These are phyloP conservation scores for Andrena bucephala DNA, from an alignment of 2,888 invertebrate species.

Conservation along the genomic window DNA sequence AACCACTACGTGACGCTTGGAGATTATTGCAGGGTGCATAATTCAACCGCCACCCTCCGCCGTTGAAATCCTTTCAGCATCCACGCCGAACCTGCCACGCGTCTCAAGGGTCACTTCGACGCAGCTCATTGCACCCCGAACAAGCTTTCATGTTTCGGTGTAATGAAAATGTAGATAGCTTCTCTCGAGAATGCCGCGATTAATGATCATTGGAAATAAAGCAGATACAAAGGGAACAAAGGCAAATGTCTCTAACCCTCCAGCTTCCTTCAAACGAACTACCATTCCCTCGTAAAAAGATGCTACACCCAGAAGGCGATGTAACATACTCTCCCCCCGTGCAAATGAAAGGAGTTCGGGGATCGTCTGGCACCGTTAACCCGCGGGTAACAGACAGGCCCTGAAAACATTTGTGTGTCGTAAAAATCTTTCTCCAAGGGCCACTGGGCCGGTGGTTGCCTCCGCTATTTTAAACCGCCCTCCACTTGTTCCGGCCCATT, in stretches of 20 bases:
- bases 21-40: slow-evolving; percentile 62
- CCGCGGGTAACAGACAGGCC: slow-evolving; percentile 20
- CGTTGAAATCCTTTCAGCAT: slow-evolving; percentile 15
- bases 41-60: slow-evolving; percentile 40
- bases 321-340: not conserved
- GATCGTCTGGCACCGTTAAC: slow-evolving; percentile 44
- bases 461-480: slow-evolving; percentile 69
- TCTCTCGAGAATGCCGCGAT: not conserved
- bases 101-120: slow-evolving; percentile 17
- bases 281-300: not conserved
- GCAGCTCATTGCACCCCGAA: slow-evolving; percentile 1
- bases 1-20: slow-evolving; percentile 45
- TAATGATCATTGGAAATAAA: not conserved
- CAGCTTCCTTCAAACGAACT: not conserved
- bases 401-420: slow-evolving; percentile 49
- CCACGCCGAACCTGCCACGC: not conserved
- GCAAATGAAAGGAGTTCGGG: slow-evolving; percentile 9
- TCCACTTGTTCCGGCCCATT: slow-evolving; percentile 66
- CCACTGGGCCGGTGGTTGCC: slow-evolving; percentile 51
- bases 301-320: not conserved
- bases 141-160: not conserved
- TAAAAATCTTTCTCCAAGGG: slow-evolving; percentile 61
- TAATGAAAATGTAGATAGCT: not conserved
- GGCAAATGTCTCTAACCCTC: slow-evolving; percentile 5
- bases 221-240: not conserved